Conservation (phyloP, 2,113 vertebrate species). For the Urocynchramus pylzowi region DNA sequence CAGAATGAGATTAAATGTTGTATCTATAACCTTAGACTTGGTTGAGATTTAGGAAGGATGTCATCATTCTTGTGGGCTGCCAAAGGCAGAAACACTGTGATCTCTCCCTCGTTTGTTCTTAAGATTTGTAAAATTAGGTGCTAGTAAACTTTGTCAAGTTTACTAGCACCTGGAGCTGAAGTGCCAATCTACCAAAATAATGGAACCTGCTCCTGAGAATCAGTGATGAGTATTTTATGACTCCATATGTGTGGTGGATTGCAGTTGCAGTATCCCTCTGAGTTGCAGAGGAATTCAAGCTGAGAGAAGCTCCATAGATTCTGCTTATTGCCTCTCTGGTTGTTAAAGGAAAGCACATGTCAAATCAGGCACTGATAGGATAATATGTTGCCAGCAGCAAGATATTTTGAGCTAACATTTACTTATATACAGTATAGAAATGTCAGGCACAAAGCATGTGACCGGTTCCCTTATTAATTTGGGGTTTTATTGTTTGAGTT, state of each 20-base stretch:
- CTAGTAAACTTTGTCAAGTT: neutral
- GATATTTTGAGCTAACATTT: neutral
- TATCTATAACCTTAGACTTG: neutral
- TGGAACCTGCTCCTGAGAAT: slow-evolving; percentile 1
- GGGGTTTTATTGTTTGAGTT: neutral
- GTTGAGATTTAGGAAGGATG: neutral
- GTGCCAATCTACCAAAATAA: neutral
- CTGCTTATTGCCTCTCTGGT: neutral
- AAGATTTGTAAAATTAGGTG: neutral
- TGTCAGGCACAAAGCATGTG: neutral
- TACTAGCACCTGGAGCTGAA: too few species aligned
- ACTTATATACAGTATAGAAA: neutral
- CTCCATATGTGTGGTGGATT: neutral
- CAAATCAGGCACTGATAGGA: neutral
- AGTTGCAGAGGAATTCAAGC: neutral
- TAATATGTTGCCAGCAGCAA: neutral
- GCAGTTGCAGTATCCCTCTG: neutral
- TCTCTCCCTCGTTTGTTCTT: neutral
- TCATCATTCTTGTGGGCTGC: neutral
- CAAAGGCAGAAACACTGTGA: neutral
- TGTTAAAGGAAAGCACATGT: slow-evolving; percentile 2
- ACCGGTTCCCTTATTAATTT: neutral
- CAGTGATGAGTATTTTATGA: neutral
- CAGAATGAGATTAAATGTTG: neutral
- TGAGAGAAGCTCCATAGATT: neutral